A percentile compares a stretch with the other conserved stretches of the same genome.
These are phyloP conservation scores for Anadara kagoshimensis DNA, from an alignment of 1,140 invertebrate species.

Conservation along the genomic window DNA sequence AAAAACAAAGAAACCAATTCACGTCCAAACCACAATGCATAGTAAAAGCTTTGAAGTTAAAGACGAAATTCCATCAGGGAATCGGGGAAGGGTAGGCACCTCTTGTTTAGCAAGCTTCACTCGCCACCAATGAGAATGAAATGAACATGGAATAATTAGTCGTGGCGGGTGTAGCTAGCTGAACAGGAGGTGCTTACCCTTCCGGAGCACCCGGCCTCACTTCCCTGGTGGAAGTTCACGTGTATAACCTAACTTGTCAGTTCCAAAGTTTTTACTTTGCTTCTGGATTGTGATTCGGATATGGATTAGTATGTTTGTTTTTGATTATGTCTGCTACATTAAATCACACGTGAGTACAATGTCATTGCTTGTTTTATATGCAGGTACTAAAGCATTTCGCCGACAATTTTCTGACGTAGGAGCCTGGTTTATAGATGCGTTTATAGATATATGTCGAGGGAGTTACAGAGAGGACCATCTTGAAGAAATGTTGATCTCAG, in stretches of 20 bases:
- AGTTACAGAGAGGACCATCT: conserved; percentile 11
- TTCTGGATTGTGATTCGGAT: too few species aligned
- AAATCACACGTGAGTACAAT: not conserved
- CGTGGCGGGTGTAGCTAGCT: too few species aligned
- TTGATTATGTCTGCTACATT: not conserved
- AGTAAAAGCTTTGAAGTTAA: not conserved
- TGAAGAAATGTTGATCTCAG: conserved; percentile 32
- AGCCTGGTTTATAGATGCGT: conserved; percentile 25
- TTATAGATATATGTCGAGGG: conserved; percentile 9
- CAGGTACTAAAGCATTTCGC: conserved; percentile 14
- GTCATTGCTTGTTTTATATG: not conserved
- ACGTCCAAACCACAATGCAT: not conserved
- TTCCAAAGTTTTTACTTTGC: too few species aligned
- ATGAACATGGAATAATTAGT: too few species aligned
- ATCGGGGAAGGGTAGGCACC: too few species aligned
- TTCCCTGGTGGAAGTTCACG: too few species aligned
- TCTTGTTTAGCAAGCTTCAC: not conserved
- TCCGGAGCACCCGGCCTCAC: too few species aligned
- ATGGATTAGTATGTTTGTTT: too few species aligned
- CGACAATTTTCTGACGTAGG: conserved; percentile 5
- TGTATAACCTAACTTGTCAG: too few species aligned
- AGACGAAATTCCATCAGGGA: not conserved
- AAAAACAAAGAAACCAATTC: not conserved
- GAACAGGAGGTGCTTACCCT: too few species aligned
- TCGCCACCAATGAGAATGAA: not conserved